These are phyloP conservation scores for Drosophila mercatorum DNA, from an alignment of 2,888 invertebrate species.

Conservation along the genomic window DNA sequence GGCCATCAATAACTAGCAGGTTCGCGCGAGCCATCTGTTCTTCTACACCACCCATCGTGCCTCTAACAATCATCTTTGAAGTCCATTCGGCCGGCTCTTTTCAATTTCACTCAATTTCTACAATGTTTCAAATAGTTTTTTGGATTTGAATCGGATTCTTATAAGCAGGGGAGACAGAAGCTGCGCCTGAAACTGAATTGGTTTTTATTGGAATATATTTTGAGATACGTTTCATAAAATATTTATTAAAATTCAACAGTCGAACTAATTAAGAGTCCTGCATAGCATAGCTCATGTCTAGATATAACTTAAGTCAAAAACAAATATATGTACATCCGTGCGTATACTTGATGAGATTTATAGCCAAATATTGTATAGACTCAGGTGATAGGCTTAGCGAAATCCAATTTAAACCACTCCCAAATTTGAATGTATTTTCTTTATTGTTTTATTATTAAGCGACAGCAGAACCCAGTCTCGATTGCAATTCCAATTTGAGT, in stretches of 20 bases:
- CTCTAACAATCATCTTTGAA: conserved; percentile 24
- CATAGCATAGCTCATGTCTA: background rate
- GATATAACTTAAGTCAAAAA: background rate
- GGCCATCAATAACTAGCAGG: conserved; percentile 18
- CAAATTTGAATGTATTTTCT: background rate
- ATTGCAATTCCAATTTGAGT: conserved; percentile 15
- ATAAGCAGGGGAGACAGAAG: background rate
- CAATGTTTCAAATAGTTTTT: conserved; percentile 16
- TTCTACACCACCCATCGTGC: conserved; percentile 44
- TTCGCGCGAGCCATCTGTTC: conserved; percentile 63
- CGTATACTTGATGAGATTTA: background rate
- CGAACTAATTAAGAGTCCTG: too few relatives aligned
- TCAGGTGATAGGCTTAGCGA: background rate
- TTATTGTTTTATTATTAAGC: conserved; percentile 25
- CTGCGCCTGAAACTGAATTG: background rate
- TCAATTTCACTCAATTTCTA: conserved; percentile 26
- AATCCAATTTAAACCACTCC: conserved; percentile 3
- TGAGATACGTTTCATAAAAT: background rate
- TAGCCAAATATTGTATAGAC: background rate
- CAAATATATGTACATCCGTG: background rate
- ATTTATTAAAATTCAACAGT: background rate
- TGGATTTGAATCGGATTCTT: too few relatives aligned
- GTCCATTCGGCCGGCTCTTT: conserved; percentile 1
- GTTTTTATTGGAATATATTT: background rate
- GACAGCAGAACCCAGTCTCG: conserved; percentile 8